Evolutionary conservation across 2,113 vertebrate genomes (phyloP), one percentile per base, ranked within the genome.

Genomic region (Gymnogyps californianus): DNA sequence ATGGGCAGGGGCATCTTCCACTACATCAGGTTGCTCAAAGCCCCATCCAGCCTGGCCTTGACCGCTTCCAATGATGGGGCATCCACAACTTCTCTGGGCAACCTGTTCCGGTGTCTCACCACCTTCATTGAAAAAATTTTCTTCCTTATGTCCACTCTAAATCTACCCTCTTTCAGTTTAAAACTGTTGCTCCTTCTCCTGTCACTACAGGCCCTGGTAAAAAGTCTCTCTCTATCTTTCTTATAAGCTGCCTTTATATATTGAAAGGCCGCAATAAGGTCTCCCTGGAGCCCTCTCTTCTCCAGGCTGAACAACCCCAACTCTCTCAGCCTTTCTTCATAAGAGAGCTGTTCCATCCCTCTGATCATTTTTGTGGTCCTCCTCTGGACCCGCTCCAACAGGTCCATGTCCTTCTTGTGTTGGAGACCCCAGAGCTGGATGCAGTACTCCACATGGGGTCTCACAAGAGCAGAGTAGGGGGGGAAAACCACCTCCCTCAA

Each of bases 401-500:
- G 2, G 3, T 36, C 21, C 6, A 6, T 38, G 21, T 9, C 15
- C 29, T 70, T 81, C 10, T 16, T 54, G 9, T 40, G 16, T 4
- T 74, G 49, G 6, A 10, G 21, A 4, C 13, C 20, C 3, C 55
- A 65, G 51, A 89, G 15, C 4, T n/a, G 40, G 36, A 57, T 11
- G 15, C 25, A 65, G 54, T 2, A 24, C 16, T 42, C 1, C 38
- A 46, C 17, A 19, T 32, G 17, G 11, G 9, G 13, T 82, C 22
- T 82, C 34, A n/a, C 2, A 5, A 34, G 11, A 85, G 36, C 12
- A 8, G 9, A 77, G 7, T 0, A 59, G 38, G 65, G 26, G 7
- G 17, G 5, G 1, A 74, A 36, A 94, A 57, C 6, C 26, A 65
- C 21, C 25, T 87, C 44, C 6, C 11, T 57, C 0, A 0, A 10